A percentile compares a stretch with the other conserved stretches of the same genome.
Evolutionary conservation across 2,888 invertebrate species (phyloP).

Genomic region (Calliphora vomitoria): DNA sequence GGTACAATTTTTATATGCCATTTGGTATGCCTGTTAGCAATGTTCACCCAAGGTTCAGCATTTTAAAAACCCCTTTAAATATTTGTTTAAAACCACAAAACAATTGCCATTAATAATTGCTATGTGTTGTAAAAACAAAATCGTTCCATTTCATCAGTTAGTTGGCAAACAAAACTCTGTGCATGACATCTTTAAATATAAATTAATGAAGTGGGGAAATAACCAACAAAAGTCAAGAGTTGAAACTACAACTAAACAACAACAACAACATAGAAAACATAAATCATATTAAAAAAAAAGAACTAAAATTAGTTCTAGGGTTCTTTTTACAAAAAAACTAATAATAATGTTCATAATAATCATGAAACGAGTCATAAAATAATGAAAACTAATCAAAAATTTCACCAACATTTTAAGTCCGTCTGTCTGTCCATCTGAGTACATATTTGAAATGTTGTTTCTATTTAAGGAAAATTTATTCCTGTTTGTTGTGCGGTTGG

Average conservation of each 20-base stretch:
- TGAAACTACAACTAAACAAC: neutral
- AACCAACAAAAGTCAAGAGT: neutral
- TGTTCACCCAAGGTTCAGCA: too few species aligned
- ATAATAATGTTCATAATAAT: neutral
- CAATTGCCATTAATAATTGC: neutral
- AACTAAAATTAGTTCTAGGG: neutral
- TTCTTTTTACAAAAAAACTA: neutral
- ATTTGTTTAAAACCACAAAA: neutral
- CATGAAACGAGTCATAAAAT: neutral
- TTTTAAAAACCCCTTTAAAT: neutral
- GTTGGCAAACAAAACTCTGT: neutral
- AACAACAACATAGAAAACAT: neutral
- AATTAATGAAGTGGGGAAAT: slow-evolving; percentile 17
- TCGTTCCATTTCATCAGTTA: neutral
- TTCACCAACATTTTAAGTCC: neutral
- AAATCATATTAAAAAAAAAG: neutral
- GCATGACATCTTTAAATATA: slow-evolving; percentile 1
- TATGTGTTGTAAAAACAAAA: neutral
- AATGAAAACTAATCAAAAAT: slow-evolving; percentile 29
- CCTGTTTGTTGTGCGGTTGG: neutral
- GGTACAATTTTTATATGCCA: too few species aligned
- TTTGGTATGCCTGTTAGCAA: too few species aligned
- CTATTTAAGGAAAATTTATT: slow-evolving; percentile 3
- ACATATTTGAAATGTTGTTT: neutral
- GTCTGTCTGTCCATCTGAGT: neutral